These are phyloP conservation scores for Enteromius radiatus DNA, from an alignment of 2,797 vertebrate species.

Conservation along the genomic window DNA sequence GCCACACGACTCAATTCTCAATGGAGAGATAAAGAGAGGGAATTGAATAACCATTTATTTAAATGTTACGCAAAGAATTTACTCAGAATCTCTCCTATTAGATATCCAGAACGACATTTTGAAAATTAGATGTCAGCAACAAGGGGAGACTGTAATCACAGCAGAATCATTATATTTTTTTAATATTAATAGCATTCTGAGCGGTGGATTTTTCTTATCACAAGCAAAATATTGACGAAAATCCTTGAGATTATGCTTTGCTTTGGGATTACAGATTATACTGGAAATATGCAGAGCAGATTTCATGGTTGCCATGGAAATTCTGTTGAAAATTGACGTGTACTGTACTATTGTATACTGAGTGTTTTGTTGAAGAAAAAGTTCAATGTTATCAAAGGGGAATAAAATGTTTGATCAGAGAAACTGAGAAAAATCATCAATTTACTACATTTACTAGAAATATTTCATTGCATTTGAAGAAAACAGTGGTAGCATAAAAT, in stretches of 20 bases:
- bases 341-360: background rate
- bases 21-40: conserved; percentile 1
- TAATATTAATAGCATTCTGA: conserved; percentile 11
- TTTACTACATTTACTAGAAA: background rate
- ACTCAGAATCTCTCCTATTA: background rate
- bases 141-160: background rate
- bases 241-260: conserved; percentile 72
- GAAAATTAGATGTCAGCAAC: background rate
- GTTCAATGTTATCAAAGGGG: background rate
- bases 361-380: background rate
- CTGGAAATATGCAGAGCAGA: conserved; percentile 61
- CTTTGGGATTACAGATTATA: conserved; percentile 73
- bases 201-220: conserved; percentile 45
- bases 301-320: conserved; percentile 63
- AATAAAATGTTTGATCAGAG: background rate
- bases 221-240: conserved; percentile 67
- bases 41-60: background rate
- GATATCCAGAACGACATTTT: background rate
- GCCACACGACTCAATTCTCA: background rate
- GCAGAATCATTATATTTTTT: background rate
- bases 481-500: background rate
- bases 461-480: background rate
- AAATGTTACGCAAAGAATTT: background rate
- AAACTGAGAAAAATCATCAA: background rate
- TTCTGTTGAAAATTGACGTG: conserved; percentile 16